Conservation (phyloP, 1,140 invertebrate genomes). For the Stenopsyche tienmushanensis region DNA sequence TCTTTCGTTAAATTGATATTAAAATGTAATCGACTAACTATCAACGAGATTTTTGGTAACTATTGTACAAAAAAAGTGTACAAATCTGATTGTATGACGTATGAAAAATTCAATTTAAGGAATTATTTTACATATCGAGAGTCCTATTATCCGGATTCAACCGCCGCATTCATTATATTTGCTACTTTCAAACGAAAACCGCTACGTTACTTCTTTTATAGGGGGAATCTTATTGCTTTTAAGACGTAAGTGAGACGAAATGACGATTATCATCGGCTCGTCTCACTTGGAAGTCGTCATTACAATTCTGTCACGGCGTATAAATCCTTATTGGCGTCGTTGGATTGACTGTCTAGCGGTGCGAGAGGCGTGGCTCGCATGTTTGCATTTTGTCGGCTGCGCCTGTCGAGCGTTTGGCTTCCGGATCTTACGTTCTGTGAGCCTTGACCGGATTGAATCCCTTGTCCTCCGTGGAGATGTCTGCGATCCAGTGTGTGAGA, state of each 20-base stretch:
- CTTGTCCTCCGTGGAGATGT: slow-evolving; percentile 7
- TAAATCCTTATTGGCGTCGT: slow-evolving; percentile 46
- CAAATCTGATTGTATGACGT: background rate
- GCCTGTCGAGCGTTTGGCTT: slow-evolving; percentile 33
- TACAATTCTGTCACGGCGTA: slow-evolving; percentile 54
- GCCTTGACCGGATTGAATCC: background rate
- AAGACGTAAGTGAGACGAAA: slow-evolving; percentile 37
- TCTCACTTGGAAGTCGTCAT: slow-evolving; percentile 41
- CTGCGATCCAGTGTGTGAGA: slow-evolving; percentile 39
- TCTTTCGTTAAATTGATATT: background rate
- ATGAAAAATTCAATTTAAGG: no score
- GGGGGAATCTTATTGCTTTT: slow-evolving; percentile 35
- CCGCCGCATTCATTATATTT: background rate
- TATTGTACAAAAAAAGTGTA: background rate
- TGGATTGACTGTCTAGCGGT: slow-evolving; percentile 20
- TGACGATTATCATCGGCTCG: slow-evolving; percentile 27
- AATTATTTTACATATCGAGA: no score
- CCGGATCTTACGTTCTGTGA: slow-evolving; percentile 30
- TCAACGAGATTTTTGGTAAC: background rate
- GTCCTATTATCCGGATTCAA: no score
- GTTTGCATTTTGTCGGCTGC: slow-evolving; percentile 16
- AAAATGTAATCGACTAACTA: background rate
- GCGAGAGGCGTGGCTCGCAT: background rate
- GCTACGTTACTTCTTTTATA: background rate
- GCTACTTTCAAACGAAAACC: background rate